Evolutionary conservation across 2,113 vertebrate genomes (phyloP).

Genomic region (Phalacrocorax brasilianus): DNA sequence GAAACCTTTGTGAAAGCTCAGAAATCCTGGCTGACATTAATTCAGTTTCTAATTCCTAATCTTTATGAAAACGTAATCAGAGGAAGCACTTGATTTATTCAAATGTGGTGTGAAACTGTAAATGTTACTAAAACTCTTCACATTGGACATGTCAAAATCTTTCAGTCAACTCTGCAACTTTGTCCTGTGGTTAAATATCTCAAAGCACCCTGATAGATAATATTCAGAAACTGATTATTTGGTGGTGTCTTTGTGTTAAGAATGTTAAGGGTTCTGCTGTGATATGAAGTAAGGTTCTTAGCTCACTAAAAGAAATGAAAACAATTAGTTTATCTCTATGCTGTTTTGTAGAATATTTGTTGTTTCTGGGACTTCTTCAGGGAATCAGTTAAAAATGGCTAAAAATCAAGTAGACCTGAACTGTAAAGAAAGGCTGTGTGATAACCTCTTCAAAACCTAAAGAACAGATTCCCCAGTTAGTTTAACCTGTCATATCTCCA

Average conservation of each 20-base stretch:
- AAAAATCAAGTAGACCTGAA: background rate
- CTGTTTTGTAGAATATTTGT: background rate
- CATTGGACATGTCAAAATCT: background rate
- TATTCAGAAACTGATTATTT: background rate
- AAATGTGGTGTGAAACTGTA: background rate
- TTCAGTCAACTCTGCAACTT: background rate
- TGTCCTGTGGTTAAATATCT: background rate
- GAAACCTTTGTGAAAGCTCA: background rate
- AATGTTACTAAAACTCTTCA: background rate
- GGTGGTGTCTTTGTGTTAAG: background rate
- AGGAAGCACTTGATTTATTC: background rate
- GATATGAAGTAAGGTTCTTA: background rate
- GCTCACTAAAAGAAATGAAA: background rate
- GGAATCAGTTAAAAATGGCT: background rate
- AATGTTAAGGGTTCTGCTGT: background rate
- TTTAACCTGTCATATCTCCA: background rate
- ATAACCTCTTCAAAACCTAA: background rate
- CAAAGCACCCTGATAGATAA: background rate
- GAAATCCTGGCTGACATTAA: background rate
- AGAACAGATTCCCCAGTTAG: background rate
- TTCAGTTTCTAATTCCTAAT: background rate
- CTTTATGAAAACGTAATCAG: background rate
- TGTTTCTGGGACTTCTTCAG: background rate
- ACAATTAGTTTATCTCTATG: background rate
- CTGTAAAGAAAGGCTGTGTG: background rate